phyloP scores from a whole-genome alignment of 2,888 invertebrate genomes.

The Chaetogeoica ovagalla region DNA sequence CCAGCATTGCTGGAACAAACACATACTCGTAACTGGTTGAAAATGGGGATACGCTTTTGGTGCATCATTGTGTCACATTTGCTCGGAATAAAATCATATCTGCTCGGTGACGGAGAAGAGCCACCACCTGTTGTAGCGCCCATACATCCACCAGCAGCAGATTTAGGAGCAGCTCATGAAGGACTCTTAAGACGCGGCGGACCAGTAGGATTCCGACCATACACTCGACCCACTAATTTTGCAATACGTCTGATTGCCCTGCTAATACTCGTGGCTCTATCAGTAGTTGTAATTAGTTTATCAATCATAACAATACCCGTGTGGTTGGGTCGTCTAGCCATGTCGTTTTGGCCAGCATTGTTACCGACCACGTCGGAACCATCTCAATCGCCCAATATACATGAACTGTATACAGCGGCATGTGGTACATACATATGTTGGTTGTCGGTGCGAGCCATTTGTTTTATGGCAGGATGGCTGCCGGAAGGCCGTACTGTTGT shows the following conservation, averaged over 20 bases:
- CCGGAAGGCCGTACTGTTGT: slow-evolving; percentile 84
- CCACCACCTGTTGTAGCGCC: slow-evolving; percentile 33
- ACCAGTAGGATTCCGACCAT: slow-evolving; percentile 86
- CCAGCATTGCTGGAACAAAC: slow-evolving; percentile 96
- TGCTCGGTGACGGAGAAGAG: slow-evolving; percentile 70
- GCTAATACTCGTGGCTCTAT: slow-evolving; percentile 77
- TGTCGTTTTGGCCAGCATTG: slow-evolving; percentile 81
- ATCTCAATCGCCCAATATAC: slow-evolving; percentile 67
- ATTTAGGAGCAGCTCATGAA: slow-evolving; percentile 81
- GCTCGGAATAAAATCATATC: slow-evolving; percentile 84
- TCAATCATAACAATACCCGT: slow-evolving; percentile 87
- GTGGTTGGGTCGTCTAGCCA: slow-evolving; percentile 83
- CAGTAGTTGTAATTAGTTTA: slow-evolving; percentile 81
- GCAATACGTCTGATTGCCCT: slow-evolving; percentile 69
- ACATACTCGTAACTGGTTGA: slow-evolving; percentile 92
- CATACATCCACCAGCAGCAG: slow-evolving; percentile 60
- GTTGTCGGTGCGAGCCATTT: slow-evolving; percentile 81
- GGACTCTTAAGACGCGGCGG: slow-evolving; percentile 78
- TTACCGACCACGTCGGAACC: slow-evolving; percentile 57
- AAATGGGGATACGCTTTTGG: slow-evolving; percentile 85
- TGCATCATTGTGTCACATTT: slow-evolving; percentile 81
- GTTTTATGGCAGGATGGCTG: slow-evolving; percentile 82
- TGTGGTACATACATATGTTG: slow-evolving; percentile 94
- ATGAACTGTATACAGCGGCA: slow-evolving; percentile 94
- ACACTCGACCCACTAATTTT: slow-evolving; percentile 83